Base-by-base conservation (phyloP, 2,888 invertebrate species). In the Theodoxus fluviatilis region DNA sequence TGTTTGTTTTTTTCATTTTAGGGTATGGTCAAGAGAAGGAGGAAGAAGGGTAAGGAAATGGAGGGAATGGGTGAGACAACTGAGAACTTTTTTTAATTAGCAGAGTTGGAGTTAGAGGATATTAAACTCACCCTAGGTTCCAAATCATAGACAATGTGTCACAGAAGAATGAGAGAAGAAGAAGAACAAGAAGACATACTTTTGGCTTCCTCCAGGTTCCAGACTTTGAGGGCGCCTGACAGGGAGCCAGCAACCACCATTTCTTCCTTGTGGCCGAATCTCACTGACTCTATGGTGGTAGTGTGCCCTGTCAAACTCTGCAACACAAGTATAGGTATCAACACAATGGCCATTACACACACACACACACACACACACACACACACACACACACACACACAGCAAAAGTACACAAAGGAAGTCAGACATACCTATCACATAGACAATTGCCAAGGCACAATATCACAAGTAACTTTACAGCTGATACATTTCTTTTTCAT, bases 151-250 rank as follows among this genome's bases (percentile, higher is more conserved):
- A n/a, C n/a, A n/a, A n/a, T n/a, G n/a, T n/a, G n/a, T n/a, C n/a
- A n/a, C n/a, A n/a, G n/a, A 35, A 31, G 7, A 63, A 63, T 25
- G 6, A 63, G 31, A 31, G 9, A 33, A 9, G 18, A n/a, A 15
- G 35, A 33, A 18, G 22, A n/a, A n/a, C 25, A 22, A 25, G n/a
- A 38, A 9, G 25, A 74, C 81, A 80, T 81, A 88, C 88, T 91
- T 90, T 96, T 96, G 76, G 94, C 94, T 77, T 95, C 94, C 87
- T 96, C 96, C 79, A 98, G 89, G 87, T 98, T 96, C 97, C 97
- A 98, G 75, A 97, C 93, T 89, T 97, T 96, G 67, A 98, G 90
- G 55, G 94, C 94, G 64, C 98, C 98, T 73, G 94, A 94, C 87
- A 94, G 92, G 76, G 97, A 96, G 52, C 97, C 97, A 49, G 97